phyloP scores from a whole-genome alignment of 92 coral and sea anemone genomes.

The Palythoa grandiflora region DNA sequence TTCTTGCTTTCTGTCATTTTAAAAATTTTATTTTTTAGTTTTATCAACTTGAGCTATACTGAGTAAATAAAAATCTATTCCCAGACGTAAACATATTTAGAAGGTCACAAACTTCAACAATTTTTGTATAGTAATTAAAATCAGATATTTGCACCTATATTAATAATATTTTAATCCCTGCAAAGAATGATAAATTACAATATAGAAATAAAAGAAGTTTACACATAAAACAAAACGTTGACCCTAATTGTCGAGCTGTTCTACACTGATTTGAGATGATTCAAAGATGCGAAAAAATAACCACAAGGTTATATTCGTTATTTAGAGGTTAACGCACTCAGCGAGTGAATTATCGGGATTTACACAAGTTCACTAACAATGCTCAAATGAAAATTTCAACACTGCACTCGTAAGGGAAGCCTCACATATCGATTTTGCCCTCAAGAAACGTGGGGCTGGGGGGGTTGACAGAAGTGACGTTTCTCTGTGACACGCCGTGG shows the following conservation, averaged over 20 bases:
- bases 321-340: no score
- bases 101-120: neutral
- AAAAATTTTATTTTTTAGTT: neutral
- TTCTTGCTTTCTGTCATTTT: neutral
- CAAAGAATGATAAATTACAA: neutral
- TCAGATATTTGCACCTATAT: neutral
- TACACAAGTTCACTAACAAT: no score
- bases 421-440: no score
- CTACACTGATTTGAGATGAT: no score
- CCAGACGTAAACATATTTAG: neutral
- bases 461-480: no score
- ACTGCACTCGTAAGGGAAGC: no score
- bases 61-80: neutral
- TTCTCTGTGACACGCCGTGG: no score
- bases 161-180: neutral
- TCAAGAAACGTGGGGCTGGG: no score
- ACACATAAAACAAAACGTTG: neutral
- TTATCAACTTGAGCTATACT: neutral
- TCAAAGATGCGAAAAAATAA: no score
- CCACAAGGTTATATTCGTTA: no score
- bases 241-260: neutral
- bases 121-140: slow-evolving; percentile 6
- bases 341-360: no score
- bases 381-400: no score
- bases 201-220: slow-evolving; percentile 8